These are phyloP conservation scores for Eidolon helvum DNA, from an alignment of 2,113 vertebrate species.

Conservation along the genomic window DNA sequence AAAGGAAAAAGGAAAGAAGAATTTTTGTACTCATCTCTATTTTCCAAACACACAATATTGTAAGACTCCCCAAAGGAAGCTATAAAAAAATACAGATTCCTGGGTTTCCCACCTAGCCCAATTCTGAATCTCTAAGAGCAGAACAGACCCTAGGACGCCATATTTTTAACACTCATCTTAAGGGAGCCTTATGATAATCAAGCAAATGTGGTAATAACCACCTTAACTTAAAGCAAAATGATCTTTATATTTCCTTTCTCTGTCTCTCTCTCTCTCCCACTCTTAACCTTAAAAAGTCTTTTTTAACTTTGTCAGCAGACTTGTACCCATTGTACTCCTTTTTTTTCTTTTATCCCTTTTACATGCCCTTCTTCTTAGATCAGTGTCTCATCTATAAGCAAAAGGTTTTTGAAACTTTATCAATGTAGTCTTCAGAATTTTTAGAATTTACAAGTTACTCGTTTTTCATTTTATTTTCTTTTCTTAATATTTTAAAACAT, in stretches of 20 bases:
- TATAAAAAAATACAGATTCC: background rate
- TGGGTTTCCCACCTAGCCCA: background rate
- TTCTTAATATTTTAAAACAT: conserved; percentile 35
- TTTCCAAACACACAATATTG: background rate
- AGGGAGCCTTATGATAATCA: background rate
- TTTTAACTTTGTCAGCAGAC: background rate
- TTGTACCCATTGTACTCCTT: background rate
- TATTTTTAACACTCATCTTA: background rate
- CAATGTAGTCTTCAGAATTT: background rate
- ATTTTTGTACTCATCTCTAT: background rate
- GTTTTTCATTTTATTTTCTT: conserved; percentile 28
- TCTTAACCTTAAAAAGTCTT: background rate
- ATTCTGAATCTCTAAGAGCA: background rate
- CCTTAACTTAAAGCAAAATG: background rate
- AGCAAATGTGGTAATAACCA: background rate
- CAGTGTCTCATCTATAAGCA: background rate
- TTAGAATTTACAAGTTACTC: conserved; percentile 25
- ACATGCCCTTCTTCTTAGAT: background rate
- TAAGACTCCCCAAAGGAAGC: background rate
- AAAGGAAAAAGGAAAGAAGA: conserved; percentile 8
- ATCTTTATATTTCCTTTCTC: background rate
- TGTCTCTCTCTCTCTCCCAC: background rate
- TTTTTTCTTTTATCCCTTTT: background rate
- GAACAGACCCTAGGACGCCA: background rate
- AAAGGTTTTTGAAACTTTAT: background rate